phyloP scores from a whole-genome alignment of 2,888 invertebrate genomes.

The Microchrysa polita region DNA sequence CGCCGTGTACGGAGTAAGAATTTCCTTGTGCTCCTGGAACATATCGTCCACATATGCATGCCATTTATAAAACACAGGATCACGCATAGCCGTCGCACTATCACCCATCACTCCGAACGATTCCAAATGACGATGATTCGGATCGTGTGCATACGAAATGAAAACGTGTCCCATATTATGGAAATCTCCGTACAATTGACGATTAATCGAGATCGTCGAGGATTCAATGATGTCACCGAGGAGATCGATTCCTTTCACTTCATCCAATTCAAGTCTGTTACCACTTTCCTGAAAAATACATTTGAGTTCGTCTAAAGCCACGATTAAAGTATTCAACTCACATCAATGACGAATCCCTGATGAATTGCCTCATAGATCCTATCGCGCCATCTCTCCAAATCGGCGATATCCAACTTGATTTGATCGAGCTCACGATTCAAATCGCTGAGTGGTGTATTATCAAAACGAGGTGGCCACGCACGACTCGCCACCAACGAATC shows the following conservation, averaged over 20 bases:
- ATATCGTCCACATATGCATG: constrained; percentile 82
- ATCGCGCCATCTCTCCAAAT: constrained; percentile 77
- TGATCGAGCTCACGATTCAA: constrained; percentile 73
- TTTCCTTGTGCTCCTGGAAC: constrained; percentile 78
- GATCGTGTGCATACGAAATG: constrained; percentile 78
- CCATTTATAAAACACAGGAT: constrained; percentile 88
- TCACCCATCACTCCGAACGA: constrained; percentile 85
- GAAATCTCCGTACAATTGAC: constrained; percentile 41
- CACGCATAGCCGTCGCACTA: constrained; percentile 85
- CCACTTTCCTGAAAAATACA: constrained; percentile 49
- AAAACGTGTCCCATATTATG: constrained; percentile 80
- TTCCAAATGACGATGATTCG: constrained; percentile 74
- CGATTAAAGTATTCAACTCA: constrained; percentile 56
- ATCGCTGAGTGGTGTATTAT: constrained; percentile 67
- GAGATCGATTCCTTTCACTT: constrained; percentile 52
- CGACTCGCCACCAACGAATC: constrained; percentile 77
- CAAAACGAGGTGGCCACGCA: constrained; percentile 75
- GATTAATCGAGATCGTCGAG: constrained; percentile 64
- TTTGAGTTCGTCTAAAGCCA: no score
- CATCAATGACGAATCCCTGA: constrained; percentile 66
- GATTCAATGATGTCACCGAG: constrained; percentile 68
- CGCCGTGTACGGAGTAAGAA: constrained; percentile 72
- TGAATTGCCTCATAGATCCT: constrained; percentile 75
- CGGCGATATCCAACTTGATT: constrained; percentile 71
- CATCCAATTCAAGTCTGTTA: constrained; percentile 53